Evolutionary conservation across 1,140 invertebrate genomes (phyloP), one percentile per base, ranked within the genome.

Genomic region (Drosophila biarmipes): DNA sequence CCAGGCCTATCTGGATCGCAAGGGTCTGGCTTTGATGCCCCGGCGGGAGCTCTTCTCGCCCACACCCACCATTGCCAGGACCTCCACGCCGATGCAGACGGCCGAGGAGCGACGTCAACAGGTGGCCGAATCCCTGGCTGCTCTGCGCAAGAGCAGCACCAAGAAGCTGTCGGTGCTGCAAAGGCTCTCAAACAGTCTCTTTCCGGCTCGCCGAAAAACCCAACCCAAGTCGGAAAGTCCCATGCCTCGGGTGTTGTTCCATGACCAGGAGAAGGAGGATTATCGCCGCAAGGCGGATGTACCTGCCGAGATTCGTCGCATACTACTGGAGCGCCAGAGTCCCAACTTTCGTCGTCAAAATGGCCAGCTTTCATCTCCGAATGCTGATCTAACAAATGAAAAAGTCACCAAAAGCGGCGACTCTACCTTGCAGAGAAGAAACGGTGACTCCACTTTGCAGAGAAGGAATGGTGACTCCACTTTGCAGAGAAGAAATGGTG

Each of bases 101-200:
- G 54, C 68, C 6, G 80, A 85, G 53, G 69, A 71, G 46, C 73
- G 73, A 0, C 64, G 69, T 0, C 66, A 71, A 12, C 75, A 79
- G 58, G 51, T 76, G 11, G 57, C 68, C 11, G 78, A 86, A 4
- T 78, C 81, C 0, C 17, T 87, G 57, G 73, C 78, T 0, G 66
- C 64, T 0, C 35, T 81, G 10, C 72, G 75, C n/a, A 86, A 87
- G 14, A 72, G 54, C 45, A 79, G 72, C 40, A 76, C 61, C 67
- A 90, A 91, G 51, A 92, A 91, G 48, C 53, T 84, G 4, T 91
- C 86, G 14, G 91, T 92, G 15, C 52, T 92, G 61, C 91, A 92
- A 52, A 71, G 91, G 1, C 77, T 92, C 8, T 82, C 89, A 0
- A 80, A 84, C 45, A 90, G 84, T 8, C 49, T 92, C 0, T 91